Conservation (phyloP, 2,797 vertebrate species). For the Avahi laniger region DNA sequence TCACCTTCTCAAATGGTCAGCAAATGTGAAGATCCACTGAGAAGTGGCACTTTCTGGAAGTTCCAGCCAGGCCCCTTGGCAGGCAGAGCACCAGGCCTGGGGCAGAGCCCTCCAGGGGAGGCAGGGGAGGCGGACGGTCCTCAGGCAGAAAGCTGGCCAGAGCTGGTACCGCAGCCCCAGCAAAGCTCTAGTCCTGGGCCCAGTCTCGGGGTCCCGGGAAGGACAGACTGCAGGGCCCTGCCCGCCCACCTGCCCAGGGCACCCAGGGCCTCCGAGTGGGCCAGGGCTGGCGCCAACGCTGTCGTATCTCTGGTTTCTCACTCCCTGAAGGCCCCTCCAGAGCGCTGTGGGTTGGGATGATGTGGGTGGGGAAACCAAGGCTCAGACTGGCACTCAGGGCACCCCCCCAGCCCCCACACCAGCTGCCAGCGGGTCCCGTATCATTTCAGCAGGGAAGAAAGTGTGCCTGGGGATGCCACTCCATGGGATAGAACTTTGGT, state of each 20-base stretch:
- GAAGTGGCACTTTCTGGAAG: slow-evolving; percentile 35
- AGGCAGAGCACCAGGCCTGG: neutral
- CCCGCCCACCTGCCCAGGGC: neutral
- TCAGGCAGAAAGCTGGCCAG: neutral
- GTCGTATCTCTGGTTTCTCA: no score
- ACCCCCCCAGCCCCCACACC: accelerated
- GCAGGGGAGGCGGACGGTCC: accelerated
- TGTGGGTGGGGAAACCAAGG: neutral
- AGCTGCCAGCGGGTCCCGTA: accelerated
- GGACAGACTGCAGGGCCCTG: no score
- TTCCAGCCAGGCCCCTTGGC: neutral
- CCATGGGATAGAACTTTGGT: accelerated
- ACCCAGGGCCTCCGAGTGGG: neutral
- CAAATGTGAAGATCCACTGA: accelerated
- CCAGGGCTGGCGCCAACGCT: neutral
- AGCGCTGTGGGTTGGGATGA: neutral
- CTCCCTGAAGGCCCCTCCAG: neutral
- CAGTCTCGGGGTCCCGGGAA: neutral
- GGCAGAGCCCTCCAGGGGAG: neutral
- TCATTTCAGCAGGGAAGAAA: neutral
- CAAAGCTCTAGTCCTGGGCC: accelerated
- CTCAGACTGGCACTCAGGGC: neutral
- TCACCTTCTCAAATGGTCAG: neutral
- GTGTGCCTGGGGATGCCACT: accelerated
- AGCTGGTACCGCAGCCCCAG: neutral